Evolutionary conservation across 2,797 vertebrate species (phyloP), one percentile per base, ranked within the genome.

Genomic region (Apodemus agrarius): DNA sequence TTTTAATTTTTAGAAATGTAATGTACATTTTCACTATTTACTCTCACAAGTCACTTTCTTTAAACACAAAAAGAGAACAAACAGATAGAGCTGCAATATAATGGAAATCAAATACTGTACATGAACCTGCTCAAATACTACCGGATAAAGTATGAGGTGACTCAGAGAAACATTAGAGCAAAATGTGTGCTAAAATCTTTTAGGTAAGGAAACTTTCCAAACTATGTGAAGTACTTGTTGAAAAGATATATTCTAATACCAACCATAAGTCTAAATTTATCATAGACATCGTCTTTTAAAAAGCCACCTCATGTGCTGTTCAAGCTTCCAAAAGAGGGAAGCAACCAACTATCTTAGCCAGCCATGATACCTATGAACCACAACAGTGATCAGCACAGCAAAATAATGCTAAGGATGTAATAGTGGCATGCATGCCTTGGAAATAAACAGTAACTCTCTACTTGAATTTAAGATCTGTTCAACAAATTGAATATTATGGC

Each of bases 31-130:
- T 88, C 91, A 83, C 80, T 96, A 74, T 93, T 96, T 96, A 59
- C 46, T 72, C 59, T 88, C 69, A 82, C 86, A 89, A 86, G 84
- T 89, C 63, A 85, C 43, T 59, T 86, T 86, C 82, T 93, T 81
- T 92, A 94, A 94, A 89, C 90, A 93, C 95, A 84, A 96, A 95
- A 96, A 80, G 74, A 89, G 93, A 96, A 54, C 72, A 91, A 90
- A 92, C 72, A 97, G 87, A 90, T 54, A 85, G 76, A 85, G 61
- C 61, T 91, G n/a, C 86, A 92, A 96, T 61, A 57, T 81, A 49
- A 96, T 91, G 49, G 59, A 93, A 97, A 93, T 96, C 46, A 96
- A 97, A 63, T 89, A 93, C 43, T 81, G 19, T 61, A 82, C 72
- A 57, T 40, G 29, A 88, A 89, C 76, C 43, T 40, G 79, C 46